These are phyloP conservation scores for Phocoena phocoena DNA, from an alignment of 2,113 vertebrate species.

Conservation along the genomic window DNA sequence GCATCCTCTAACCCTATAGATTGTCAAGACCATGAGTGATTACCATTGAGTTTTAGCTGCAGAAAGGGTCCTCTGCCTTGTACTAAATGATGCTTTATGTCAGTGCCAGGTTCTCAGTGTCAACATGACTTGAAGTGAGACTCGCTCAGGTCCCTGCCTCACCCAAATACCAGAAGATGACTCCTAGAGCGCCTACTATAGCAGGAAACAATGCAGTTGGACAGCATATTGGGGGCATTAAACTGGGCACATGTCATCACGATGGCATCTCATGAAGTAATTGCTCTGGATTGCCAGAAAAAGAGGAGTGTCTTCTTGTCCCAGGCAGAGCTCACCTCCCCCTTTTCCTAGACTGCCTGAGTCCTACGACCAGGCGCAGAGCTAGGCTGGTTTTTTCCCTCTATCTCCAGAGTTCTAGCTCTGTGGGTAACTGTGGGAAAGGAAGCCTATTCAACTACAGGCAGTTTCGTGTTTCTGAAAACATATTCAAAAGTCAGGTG, in stretches of 20 bases:
- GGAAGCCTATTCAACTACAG: neutral
- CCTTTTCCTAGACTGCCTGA: neutral
- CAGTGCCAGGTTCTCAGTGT: slow-evolving; percentile 68
- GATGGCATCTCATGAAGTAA: neutral
- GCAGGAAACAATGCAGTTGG: neutral
- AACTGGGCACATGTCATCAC: neutral
- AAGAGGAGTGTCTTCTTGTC: neutral
- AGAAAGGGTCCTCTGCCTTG: slow-evolving; percentile 57
- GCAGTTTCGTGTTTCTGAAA: neutral
- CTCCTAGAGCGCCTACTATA: slow-evolving; percentile 38
- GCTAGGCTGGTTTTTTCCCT: neutral
- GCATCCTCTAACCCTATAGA: slow-evolving; percentile 42
- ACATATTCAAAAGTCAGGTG: neutral
- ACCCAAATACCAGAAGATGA: slow-evolving; percentile 63
- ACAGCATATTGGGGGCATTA: slow-evolving; percentile 35
- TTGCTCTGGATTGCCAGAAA: neutral
- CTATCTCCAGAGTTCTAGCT: neutral
- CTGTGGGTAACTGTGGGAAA: neutral
- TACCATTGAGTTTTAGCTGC: slow-evolving; percentile 51
- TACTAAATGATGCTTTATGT: slow-evolving; percentile 63
- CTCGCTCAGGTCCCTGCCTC: slow-evolving; percentile 37
- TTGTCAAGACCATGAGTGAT: slow-evolving; percentile 27
- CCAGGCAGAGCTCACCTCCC: neutral
- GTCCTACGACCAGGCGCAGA: neutral
- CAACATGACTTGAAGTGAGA: slow-evolving; percentile 56